Evolutionary conservation across 2,888 invertebrate genomes (phyloP).

Genomic region (Lomographa bimaculata): DNA sequence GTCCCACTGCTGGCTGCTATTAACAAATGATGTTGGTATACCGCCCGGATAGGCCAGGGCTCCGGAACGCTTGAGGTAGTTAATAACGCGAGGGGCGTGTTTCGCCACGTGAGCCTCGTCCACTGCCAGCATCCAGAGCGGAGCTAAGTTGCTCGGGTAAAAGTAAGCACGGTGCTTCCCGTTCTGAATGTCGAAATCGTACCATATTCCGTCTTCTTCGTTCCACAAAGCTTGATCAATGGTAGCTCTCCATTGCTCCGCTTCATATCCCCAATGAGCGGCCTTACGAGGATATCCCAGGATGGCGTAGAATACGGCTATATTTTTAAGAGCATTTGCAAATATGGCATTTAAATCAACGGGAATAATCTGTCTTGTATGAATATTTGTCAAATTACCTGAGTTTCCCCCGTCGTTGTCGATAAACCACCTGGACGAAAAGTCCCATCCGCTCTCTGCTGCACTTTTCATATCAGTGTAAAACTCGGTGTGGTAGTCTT

Average conservation of each 20-base stretch:
- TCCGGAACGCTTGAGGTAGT: slow-evolving; percentile 76
- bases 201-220: slow-evolving; percentile 90
- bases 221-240: slow-evolving; percentile 90
- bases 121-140: slow-evolving; percentile 88
- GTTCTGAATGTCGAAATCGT: slow-evolving; percentile 87
- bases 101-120: slow-evolving; percentile 51
- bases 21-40: slow-evolving; percentile 86
- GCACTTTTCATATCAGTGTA: slow-evolving; percentile 89
- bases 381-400: slow-evolving; percentile 85
- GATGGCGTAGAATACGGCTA: slow-evolving; percentile 83
- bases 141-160: slow-evolving; percentile 88
- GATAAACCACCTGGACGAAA: slow-evolving; percentile 91
- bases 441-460: slow-evolving; percentile 95
- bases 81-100: slow-evolving; percentile 76
- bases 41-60: slow-evolving; percentile 85
- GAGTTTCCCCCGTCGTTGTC: slow-evolving; percentile 78
- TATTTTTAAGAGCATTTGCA: slow-evolving; percentile 86
- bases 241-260: slow-evolving; percentile 82
- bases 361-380: slow-evolving; percentile 88
- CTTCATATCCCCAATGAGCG: slow-evolving; percentile 75
- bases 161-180: slow-evolving; percentile 85
- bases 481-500: slow-evolving; percentile 74
- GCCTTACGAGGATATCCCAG: slow-evolving; percentile 75
- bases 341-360: slow-evolving; percentile 93
- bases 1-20: slow-evolving; percentile 91